Evolutionary conservation across 2,888 invertebrate species (phyloP).

Genomic region (Hedya salicella): DNA sequence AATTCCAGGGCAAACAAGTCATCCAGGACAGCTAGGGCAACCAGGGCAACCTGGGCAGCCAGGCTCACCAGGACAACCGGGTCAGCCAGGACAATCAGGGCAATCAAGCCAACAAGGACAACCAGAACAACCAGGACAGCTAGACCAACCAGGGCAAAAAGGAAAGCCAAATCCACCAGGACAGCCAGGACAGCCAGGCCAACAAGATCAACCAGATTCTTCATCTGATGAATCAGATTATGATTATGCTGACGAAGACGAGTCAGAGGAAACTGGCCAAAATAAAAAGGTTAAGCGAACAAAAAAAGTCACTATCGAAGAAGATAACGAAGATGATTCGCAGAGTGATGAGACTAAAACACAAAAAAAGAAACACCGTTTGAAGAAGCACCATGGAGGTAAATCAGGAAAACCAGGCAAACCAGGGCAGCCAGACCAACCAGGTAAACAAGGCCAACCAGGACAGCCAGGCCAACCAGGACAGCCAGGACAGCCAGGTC

Average conservation of each 20-base stretch:
- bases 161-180: background rate
- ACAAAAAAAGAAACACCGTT: too few relatives aligned
- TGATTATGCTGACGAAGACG: too few relatives aligned
- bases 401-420: background rate
- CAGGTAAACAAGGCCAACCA: background rate
- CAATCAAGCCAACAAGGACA: background rate
- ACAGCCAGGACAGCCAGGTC: too few relatives aligned
- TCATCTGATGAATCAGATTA: too few relatives aligned
- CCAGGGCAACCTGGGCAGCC: background rate
- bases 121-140: background rate
- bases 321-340: too few relatives aligned
- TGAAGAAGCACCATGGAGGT: background rate
- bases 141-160: background rate
- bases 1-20: background rate
- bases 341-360: too few relatives aligned
- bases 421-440: background rate
- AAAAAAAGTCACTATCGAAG: too few relatives aligned
- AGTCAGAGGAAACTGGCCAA: too few relatives aligned
- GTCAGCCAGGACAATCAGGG: background rate
- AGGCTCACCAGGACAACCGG: background rate
- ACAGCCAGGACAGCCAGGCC: background rate
- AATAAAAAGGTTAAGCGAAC: too few relatives aligned
- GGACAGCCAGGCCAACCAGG: background rate
- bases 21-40: too few relatives aligned
- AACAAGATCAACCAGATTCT: background rate